Evolutionary conservation across 1,140 invertebrate genomes (phyloP).

Genomic region (Papilio glaucus): DNA sequence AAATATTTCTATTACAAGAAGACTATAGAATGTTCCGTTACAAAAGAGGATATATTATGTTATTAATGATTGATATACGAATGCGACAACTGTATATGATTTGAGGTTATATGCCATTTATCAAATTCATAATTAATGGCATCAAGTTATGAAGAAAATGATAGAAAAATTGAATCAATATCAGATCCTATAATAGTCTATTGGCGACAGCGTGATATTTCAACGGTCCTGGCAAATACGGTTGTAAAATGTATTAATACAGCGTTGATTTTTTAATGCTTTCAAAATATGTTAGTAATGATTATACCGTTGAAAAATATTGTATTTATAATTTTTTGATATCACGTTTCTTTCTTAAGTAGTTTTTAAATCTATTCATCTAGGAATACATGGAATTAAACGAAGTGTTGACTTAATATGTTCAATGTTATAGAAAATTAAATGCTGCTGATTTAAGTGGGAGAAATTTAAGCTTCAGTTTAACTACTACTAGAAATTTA

Average conservation of each 20-base stretch:
- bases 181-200: slow-evolving; percentile 22
- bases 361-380: too few species aligned
- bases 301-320: too few species aligned
- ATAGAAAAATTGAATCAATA: slow-evolving; percentile 26
- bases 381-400: too few species aligned
- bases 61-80: background rate
- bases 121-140: slow-evolving; percentile 3
- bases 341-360: too few species aligned
- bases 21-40: slow-evolving; percentile 7
- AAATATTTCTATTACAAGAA: slow-evolving; percentile 22
- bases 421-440: too few species aligned
- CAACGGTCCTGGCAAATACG: background rate
- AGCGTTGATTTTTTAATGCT: too few species aligned
- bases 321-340: too few species aligned
- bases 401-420: too few species aligned
- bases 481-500: too few species aligned
- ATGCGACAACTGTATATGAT: slow-evolving; percentile 1
- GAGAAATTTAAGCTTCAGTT: too few species aligned
- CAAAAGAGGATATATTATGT: slow-evolving; percentile 2
- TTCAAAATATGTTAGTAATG: too few species aligned
- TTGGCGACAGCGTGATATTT: slow-evolving; percentile 9
- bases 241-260: slow-evolving; percentile 1
- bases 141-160: slow-evolving; percentile 12
- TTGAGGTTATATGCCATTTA: slow-evolving; percentile 4
- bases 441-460: too few species aligned